Base-by-base conservation (phyloP, 2,113 vertebrate species). In the Chunga burmeisteri region DNA sequence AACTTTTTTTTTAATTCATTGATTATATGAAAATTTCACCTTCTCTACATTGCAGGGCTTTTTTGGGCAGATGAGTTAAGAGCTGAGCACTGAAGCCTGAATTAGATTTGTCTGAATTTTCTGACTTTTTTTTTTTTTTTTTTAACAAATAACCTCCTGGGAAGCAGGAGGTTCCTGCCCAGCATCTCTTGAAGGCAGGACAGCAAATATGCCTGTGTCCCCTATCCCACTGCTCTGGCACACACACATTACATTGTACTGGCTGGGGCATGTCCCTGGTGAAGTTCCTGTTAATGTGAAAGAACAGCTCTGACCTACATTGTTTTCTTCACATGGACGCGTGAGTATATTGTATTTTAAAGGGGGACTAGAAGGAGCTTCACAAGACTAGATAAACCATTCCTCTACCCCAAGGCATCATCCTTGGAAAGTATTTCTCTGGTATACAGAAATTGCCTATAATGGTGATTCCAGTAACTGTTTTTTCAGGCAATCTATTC, bases 151-250 rank as follows among this genome's bases (percentile, higher is more conserved):
- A 9, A 22, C 27, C 16, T 23, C 16, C 13, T 47, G 14, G 32
- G n/a, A n/a, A 36, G 49, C 21, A 13, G 58, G 67, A 73, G n/a
- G 13, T 16, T 23, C 25, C 20, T 66, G 15, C 13, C 15, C 0
- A 2, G 23, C 23, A 30, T 56, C 42, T 79, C n/a, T n/a, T 67
- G 66, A 36, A 32, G 49, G 40, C n/a, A 62, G 23, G 26, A 56
- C 38, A 21, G 18, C 0, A 1, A 44, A 29, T 30, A 19, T 22
- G 40, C 13, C n/a, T 8, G 2, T 5, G 7, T 65, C 30, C 9
- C 19, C 32, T 38, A 9, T 27, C 13, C 15, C 9, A 1, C 63
- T 46, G 38, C 38, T 40, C 38, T 47, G 38, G 73, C 30, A 17
- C 36, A 27, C 40, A 6, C 19, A 14, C 46, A 46, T 46, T 8